Percentiles rank a stretch among this genome's conserved stretches.
Conservation (phyloP, 2,797 vertebrate species). For the Allobates femoralis region DNA sequence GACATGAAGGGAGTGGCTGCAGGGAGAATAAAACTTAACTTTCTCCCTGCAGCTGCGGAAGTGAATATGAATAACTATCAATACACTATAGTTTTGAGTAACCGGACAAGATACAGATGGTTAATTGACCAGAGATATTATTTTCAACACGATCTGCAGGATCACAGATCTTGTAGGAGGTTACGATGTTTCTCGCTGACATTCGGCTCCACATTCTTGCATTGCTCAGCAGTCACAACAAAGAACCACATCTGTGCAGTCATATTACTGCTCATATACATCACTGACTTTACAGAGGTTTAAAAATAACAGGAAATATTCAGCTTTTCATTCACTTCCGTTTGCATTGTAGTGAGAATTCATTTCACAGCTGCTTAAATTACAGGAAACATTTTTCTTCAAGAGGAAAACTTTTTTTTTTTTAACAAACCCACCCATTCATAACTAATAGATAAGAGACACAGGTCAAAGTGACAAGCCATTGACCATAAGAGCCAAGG, state of each 20-base stretch:
- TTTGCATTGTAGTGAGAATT: conserved; percentile 61
- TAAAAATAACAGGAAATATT: conserved; percentile 56
- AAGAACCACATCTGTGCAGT: not conserved
- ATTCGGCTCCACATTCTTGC: no score
- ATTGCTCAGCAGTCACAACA: conserved; percentile 44
- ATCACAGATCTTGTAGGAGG: not conserved
- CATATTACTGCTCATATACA: not conserved
- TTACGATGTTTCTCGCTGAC: not conserved
- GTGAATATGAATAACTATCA: no score
- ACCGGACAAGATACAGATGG: no score
- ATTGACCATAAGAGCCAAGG: not conserved
- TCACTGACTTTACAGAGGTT: not conserved
- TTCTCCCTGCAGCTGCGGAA: no score
- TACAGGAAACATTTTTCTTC: conserved; percentile 57
- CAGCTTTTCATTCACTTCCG: conserved; percentile 48
- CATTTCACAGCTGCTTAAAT: conserved; percentile 55
- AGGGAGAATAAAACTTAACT: no score
- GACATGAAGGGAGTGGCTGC: no score
- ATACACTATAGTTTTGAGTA: no score
- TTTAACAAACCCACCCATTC: not conserved
- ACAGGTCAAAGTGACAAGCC: not conserved
- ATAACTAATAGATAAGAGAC: not conserved
- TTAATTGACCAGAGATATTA: no score
- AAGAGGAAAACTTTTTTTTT: conserved; percentile 40
- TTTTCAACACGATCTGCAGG: not conserved